Evolutionary conservation across 2,113 vertebrate species (phyloP).

Genomic region (Bungarus multicinctus): DNA sequence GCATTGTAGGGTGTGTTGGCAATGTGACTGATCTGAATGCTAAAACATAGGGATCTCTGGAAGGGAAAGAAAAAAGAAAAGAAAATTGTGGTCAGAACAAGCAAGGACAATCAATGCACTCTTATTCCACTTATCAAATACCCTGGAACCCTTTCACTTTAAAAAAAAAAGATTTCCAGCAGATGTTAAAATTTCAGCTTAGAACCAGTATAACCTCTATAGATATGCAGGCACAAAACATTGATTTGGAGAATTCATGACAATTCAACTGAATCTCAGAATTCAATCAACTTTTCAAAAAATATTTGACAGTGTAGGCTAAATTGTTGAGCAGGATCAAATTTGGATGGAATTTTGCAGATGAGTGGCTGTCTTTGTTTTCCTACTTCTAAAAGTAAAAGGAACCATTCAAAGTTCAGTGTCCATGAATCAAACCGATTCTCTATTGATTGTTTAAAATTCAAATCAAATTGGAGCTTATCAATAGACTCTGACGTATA

Average conservation of each 20-base stretch:
- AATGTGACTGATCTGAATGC: constrained; percentile 89
- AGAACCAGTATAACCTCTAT: neutral
- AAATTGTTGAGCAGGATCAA: neutral
- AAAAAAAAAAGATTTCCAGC: neutral
- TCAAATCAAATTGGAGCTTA: neutral
- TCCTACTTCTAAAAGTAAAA: neutral
- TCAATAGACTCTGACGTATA: neutral
- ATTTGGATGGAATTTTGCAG: neutral
- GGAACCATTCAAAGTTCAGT: neutral
- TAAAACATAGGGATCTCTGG: constrained; percentile 90
- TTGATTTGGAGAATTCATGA: neutral
- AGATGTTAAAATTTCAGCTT: neutral
- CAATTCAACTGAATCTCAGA: neutral
- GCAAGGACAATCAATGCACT: neutral
- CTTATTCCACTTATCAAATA: neutral
- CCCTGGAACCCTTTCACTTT: neutral
- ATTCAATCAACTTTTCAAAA: neutral
- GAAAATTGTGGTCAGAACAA: neutral
- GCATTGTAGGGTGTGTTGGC: constrained; percentile 74
- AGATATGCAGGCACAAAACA: neutral
- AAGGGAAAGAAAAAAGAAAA: constrained; percentile 5
- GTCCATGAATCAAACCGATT: neutral
- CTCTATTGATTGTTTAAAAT: neutral
- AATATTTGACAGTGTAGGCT: neutral
- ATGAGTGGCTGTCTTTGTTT: neutral